phyloP scores from a whole-genome alignment of 2,113 vertebrate genomes.

The Melanotaenia duboulayi region DNA sequence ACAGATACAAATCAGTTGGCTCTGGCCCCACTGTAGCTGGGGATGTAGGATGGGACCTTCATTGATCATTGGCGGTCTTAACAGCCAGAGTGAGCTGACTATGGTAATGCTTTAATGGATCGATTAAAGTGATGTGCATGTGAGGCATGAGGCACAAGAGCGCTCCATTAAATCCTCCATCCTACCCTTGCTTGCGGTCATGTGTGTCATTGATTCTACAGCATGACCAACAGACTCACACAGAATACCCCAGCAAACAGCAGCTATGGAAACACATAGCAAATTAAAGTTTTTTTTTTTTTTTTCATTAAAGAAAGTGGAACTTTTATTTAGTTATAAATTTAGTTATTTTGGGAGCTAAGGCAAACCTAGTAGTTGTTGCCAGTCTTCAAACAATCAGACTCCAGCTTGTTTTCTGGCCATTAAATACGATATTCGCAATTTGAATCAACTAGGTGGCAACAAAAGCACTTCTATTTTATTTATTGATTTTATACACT shows the following conservation, averaged over 20 bases:
- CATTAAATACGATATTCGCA: too few species aligned
- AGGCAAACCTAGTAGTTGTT: too few species aligned
- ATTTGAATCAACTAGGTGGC: too few species aligned
- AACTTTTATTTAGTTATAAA: too few species aligned
- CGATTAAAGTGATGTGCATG: slow-evolving; percentile 69
- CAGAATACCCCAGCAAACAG: slow-evolving; percentile 39
- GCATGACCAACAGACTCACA: slow-evolving; percentile 17
- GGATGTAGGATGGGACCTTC: slow-evolving; percentile 21
- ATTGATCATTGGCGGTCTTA: slow-evolving; percentile 61
- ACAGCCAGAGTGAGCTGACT: slow-evolving; percentile 54
- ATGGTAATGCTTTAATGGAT: slow-evolving; percentile 72
- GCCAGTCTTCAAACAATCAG: too few species aligned
- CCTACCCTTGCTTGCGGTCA: slow-evolving; percentile 34
- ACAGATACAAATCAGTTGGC: slow-evolving; percentile 50
- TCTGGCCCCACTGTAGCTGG: slow-evolving; percentile 44
- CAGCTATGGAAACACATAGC: slow-evolving; percentile 14
- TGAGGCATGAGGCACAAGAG: slow-evolving; percentile 64
- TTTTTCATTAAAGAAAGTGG: background rate
- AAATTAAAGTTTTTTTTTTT: background rate
- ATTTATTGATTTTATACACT: too few species aligned
- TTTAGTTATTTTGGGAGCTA: too few species aligned
- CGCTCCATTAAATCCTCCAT: slow-evolving; percentile 64
- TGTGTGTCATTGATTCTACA: slow-evolving; percentile 46
- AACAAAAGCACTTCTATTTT: too few species aligned
- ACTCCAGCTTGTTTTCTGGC: too few species aligned